A percentile compares a stretch with the other conserved stretches of the same genome.
These are phyloP conservation scores for Chaetorhynchus papuensis DNA, from an alignment of 2,113 vertebrate genomes.

Conservation along the genomic window DNA sequence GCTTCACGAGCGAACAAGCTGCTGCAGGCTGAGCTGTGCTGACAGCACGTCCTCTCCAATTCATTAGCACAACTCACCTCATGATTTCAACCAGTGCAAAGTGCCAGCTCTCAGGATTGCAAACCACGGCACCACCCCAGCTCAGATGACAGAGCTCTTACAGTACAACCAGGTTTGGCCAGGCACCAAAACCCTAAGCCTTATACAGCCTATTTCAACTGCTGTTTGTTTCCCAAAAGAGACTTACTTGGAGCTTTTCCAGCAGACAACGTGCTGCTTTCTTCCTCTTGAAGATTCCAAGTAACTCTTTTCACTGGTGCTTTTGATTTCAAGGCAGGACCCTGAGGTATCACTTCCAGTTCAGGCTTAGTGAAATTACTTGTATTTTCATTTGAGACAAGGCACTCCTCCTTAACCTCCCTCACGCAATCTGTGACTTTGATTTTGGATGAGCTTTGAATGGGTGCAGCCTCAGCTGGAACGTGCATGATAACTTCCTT, in stretches of 20 bases:
- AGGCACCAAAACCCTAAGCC: background rate
- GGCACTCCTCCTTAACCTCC: constrained; percentile 39
- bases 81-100: background rate
- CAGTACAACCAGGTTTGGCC: background rate
- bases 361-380: constrained; percentile 21
- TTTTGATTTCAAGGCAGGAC: constrained; percentile 72
- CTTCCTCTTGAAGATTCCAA: constrained; percentile 91
- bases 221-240: background rate
- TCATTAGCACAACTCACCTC: background rate
- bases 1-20: accelerated
- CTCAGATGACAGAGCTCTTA: background rate
- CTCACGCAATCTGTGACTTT: background rate
- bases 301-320: constrained; percentile 90
- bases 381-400: background rate
- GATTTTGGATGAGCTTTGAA: background rate
- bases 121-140: background rate
- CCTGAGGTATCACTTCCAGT: constrained; percentile 32
- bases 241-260: constrained; percentile 82
- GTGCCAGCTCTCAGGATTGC: background rate
- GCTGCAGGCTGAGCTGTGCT: background rate
- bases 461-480: background rate
- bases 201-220: background rate
- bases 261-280: constrained; percentile 14
- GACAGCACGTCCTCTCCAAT: background rate
- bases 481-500: constrained; percentile 26